phyloP scores from a whole-genome alignment of 2,797 vertebrate genomes.

The Myotis vivesi region DNA sequence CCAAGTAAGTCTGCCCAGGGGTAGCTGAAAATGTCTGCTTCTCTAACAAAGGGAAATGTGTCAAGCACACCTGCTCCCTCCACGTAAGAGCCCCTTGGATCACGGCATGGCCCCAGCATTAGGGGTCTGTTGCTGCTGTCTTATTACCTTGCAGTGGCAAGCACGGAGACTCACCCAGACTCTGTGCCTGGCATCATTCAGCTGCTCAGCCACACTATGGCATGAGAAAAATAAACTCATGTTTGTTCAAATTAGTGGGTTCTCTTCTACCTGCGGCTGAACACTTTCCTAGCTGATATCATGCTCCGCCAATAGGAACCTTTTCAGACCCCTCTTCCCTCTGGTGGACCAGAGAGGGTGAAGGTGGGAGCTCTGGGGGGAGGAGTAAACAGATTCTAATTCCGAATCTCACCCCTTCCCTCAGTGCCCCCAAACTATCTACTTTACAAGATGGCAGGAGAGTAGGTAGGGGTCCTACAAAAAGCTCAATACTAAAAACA shows the following conservation, averaged over 20 bases:
- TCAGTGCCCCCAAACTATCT: neutral
- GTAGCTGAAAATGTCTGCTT: neutral
- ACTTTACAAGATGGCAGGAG: neutral
- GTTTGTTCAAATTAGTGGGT: neutral
- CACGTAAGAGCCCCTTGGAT: neutral
- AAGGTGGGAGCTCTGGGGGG: neutral
- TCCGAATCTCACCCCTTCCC: no score
- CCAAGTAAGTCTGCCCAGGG: neutral
- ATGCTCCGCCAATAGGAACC: neutral
- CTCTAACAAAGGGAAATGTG: neutral
- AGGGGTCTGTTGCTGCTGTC: neutral
- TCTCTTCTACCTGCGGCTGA: neutral
- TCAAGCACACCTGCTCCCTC: neutral
- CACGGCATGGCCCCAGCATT: rapidly evolving
- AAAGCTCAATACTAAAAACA: neutral
- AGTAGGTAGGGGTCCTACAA: no score
- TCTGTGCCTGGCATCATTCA: neutral
- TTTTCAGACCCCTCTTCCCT: neutral
- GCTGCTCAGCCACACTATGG: neutral
- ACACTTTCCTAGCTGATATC: rapidly evolving
- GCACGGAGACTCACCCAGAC: neutral
- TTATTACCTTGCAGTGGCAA: no score
- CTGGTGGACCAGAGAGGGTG: neutral
- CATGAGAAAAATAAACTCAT: neutral
- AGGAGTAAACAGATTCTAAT: neutral